These are phyloP conservation scores for Gracilinanus agilis DNA, from an alignment of 2,113 vertebrate genomes.

Conservation along the genomic window DNA sequence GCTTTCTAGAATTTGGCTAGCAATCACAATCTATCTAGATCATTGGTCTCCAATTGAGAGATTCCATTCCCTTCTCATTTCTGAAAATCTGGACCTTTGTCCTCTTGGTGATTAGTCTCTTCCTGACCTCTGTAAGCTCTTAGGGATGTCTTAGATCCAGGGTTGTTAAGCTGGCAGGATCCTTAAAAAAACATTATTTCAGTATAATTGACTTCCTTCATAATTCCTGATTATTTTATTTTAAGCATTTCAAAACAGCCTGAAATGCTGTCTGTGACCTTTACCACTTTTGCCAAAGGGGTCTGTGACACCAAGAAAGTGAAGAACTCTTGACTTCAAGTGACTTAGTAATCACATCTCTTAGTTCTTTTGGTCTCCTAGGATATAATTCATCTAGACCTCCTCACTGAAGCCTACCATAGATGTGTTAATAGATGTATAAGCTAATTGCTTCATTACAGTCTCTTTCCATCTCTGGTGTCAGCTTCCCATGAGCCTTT, in stretches of 20 bases:
- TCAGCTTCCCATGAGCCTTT: not conserved
- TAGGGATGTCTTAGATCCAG: not conserved
- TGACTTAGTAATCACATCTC: not conserved
- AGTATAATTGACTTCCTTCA: not conserved
- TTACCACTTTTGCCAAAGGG: not conserved
- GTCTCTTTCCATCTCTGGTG: not conserved
- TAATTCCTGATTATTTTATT: not conserved
- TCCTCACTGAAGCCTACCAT: not conserved
- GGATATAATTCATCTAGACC: not conserved
- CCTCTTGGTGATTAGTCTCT: not conserved
- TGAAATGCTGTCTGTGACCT: not conserved
- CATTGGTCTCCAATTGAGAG: not conserved
- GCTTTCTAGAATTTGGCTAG: not conserved
- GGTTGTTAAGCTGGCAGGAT: not conserved
- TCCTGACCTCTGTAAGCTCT: not conserved
- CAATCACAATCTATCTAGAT: not conserved
- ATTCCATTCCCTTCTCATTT: not conserved
- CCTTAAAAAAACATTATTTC: not conserved
- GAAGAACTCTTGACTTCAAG: not conserved
- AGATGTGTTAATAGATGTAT: not conserved
- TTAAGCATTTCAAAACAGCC: not conserved
- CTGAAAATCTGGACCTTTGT: not conserved
- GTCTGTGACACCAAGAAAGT: not conserved
- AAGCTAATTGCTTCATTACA: not conserved
- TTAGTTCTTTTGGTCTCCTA: not conserved